phyloP scores from a whole-genome alignment of 2,113 vertebrate species.

The Tragelaphus strepsiceros region DNA sequence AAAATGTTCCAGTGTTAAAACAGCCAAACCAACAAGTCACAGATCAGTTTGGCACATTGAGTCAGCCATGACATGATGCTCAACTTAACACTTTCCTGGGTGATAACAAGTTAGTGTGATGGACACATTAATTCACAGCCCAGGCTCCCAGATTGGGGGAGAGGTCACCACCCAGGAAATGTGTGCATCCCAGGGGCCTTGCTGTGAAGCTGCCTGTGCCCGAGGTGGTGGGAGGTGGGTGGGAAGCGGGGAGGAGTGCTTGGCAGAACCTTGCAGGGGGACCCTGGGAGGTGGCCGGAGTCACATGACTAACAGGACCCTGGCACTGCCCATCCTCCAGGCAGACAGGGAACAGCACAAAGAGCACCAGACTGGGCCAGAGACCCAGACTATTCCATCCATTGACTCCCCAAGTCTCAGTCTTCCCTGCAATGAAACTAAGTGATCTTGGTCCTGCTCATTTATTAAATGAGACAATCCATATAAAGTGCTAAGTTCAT shows the following conservation, averaged over 20 bases:
- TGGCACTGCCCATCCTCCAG: neutral
- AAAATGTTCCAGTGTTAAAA: neutral
- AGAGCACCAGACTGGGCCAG: neutral
- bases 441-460: neutral
- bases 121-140: neutral
- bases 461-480: neutral
- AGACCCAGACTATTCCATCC: neutral
- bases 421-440: neutral
- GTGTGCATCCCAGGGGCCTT: neutral
- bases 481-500: neutral
- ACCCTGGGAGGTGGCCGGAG: neutral
- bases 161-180: neutral
- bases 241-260: neutral
- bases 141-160: rapidly evolving
- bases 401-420: neutral
- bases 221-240: neutral
- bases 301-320: neutral
- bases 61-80: neutral
- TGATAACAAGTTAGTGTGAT: neutral
- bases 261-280: neutral
- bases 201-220: neutral
- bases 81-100: neutral
- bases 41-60: neutral
- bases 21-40: neutral
- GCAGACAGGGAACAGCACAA: neutral